Evolutionary conservation across 1,140 invertebrate species (phyloP).

Genomic region (Sarcophaga peregrina): DNA sequence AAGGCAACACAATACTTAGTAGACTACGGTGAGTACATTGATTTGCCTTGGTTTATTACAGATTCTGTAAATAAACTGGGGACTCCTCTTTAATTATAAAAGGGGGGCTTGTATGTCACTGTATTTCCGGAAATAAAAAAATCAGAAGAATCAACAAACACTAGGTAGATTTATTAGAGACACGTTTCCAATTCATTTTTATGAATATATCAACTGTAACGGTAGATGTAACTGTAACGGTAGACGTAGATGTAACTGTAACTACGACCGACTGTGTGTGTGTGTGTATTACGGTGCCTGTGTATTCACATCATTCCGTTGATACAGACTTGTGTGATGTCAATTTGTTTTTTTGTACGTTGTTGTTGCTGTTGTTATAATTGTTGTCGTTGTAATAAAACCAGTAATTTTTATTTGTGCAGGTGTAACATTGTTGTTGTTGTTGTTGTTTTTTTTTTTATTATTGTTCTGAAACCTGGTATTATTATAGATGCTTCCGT

Average conservation of each 20-base stretch:
- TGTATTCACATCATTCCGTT: not conserved
- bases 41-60: no score
- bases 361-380: not conserved
- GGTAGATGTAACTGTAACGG: no score
- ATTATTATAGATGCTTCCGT: no score
- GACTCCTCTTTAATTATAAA: no score
- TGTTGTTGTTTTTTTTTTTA: no score
- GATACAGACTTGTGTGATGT: not conserved
- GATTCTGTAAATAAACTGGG: no score
- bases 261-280: not conserved
- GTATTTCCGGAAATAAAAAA: not conserved
- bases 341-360: not conserved
- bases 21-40: no score
- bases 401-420: not conserved
- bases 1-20: no score
- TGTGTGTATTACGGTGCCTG: not conserved
- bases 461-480: no score
- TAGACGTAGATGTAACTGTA: no score
- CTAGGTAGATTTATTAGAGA: not conserved
- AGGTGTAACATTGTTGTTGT: not conserved
- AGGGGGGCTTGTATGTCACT: no score
- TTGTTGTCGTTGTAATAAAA: not conserved
- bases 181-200: constrained; percentile 26
- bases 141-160: not conserved
- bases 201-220: not conserved